Conservation (phyloP, 2,888 invertebrate species). For the Sesia bembeciformis region DNA sequence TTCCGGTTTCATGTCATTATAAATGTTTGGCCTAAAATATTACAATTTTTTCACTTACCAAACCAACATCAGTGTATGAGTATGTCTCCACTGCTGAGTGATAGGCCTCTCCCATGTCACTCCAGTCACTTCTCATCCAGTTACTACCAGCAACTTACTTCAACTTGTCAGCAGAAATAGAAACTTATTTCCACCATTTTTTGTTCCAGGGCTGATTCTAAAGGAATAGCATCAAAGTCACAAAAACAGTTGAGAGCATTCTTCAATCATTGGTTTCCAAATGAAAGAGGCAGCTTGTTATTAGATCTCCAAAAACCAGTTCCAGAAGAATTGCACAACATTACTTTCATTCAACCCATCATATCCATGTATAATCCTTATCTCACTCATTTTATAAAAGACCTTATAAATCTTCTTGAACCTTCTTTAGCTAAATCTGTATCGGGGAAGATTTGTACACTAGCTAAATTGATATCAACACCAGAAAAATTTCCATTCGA, state of each 20-base stretch:
- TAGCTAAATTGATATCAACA: slow-evolving; percentile 46
- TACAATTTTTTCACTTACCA: no score
- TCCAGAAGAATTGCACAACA: slow-evolving; percentile 40
- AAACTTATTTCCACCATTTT: neutral
- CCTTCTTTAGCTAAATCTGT: slow-evolving; percentile 36
- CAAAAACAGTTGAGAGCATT: slow-evolving; percentile 39
- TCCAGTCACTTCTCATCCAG: no score
- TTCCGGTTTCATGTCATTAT: neutral
- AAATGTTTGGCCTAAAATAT: no score
- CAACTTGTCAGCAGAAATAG: no score
- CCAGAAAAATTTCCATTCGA: slow-evolving; percentile 28
- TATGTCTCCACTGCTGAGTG: no score
- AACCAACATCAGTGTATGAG: no score
- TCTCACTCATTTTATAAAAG: slow-evolving; percentile 42
- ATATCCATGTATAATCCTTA: slow-evolving; percentile 53
- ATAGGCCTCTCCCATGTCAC: no score
- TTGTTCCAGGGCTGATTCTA: slow-evolving; percentile 30
- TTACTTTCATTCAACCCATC: slow-evolving; percentile 47
- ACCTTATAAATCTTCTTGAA: slow-evolving; percentile 39
- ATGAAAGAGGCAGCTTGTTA: slow-evolving; percentile 36
- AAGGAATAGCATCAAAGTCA: slow-evolving; percentile 23
- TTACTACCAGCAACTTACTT: no score
- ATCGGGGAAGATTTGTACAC: slow-evolving; percentile 30
- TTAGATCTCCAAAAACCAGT: slow-evolving; percentile 45
- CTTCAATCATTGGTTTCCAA: slow-evolving; percentile 56